Conservation (phyloP, 2,888 invertebrate genomes). For the Lissonota sp. region DNA sequence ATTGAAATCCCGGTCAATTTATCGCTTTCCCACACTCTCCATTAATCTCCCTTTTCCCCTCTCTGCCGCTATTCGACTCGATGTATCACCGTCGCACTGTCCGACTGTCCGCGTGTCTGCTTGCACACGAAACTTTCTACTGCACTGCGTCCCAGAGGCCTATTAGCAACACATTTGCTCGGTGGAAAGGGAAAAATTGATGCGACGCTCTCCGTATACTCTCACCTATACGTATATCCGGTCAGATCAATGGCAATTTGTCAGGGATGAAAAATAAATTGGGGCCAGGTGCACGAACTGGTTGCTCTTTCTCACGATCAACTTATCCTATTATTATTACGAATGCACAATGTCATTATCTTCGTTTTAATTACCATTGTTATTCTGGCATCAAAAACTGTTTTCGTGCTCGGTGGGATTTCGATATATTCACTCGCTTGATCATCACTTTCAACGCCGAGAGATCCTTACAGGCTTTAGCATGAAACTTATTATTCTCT, state of each 20-base stretch:
- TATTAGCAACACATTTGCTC: conserved; percentile 24
- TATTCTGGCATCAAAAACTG: not conserved
- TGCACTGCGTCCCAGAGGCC: conserved; percentile 48
- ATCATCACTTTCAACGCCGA: not conserved
- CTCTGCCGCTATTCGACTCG: not conserved
- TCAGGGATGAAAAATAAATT: conserved; percentile 23
- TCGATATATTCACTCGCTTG: not conserved
- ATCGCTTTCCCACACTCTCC: conserved; percentile 32
- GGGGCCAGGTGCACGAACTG: not conserved
- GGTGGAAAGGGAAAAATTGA: not conserved
- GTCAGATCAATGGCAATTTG: conserved; percentile 10
- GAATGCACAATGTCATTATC: not conserved
- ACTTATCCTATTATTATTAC: conserved; percentile 12
- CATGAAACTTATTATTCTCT: not conserved
- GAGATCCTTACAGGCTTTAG: not conserved
- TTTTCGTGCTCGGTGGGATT: not conserved
- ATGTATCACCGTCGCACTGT: not conserved
- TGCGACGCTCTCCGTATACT: not conserved
- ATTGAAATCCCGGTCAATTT: conserved; percentile 59
- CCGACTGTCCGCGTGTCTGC: conserved; percentile 19
- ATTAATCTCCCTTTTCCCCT: conserved; percentile 37
- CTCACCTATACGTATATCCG: conserved; percentile 7
- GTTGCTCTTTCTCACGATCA: not conserved
- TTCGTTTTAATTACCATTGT: conserved; percentile 6
- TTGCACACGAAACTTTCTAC: conserved; percentile 51